A percentile compares a stretch with the other conserved stretches of the same genome.
Conservation (phyloP, 1,140 invertebrate species). For the Drosophila leontia region DNA sequence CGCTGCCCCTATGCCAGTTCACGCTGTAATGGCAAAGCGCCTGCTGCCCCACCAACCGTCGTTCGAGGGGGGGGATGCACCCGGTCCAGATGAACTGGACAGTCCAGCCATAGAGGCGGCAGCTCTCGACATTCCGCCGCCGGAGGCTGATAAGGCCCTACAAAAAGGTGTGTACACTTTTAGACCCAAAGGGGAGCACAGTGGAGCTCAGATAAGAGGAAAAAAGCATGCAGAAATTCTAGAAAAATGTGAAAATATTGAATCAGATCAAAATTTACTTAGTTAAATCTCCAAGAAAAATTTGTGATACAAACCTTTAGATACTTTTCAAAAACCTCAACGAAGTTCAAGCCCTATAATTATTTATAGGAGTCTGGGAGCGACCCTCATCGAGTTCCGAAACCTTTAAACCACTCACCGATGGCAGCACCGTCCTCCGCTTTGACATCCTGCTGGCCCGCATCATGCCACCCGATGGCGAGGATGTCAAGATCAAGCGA, state of each 20-base stretch:
- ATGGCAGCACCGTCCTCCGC: constrained; percentile 66
- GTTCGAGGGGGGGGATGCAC: constrained; percentile 56
- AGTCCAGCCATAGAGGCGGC: constrained; percentile 80
- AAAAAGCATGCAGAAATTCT: neutral
- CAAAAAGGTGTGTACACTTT: constrained; percentile 51
- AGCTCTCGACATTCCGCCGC: constrained; percentile 60
- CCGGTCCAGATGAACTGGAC: constrained; percentile 75
- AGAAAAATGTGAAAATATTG: neutral
- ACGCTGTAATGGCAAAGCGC: constrained; percentile 78
- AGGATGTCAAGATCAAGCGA: constrained; percentile 87
- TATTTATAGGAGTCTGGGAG: constrained; percentile 70
- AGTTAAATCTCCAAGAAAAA: neutral
- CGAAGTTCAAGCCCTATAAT: no score
- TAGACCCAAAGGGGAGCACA: neutral
- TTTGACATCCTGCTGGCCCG: constrained; percentile 86
- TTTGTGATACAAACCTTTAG: no score
- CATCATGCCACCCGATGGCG: constrained; percentile 83
- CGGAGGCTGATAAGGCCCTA: constrained; percentile 34
- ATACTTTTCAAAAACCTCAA: no score
- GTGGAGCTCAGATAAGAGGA: neutral
- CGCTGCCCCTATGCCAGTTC: constrained; percentile 49
- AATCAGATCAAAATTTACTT: neutral
- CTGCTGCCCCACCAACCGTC: constrained; percentile 64
- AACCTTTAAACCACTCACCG: constrained; percentile 43
- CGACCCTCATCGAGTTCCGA: constrained; percentile 27